Conservation (phyloP, 2,888 invertebrate species). For the Drosophila kokeensis region DNA sequence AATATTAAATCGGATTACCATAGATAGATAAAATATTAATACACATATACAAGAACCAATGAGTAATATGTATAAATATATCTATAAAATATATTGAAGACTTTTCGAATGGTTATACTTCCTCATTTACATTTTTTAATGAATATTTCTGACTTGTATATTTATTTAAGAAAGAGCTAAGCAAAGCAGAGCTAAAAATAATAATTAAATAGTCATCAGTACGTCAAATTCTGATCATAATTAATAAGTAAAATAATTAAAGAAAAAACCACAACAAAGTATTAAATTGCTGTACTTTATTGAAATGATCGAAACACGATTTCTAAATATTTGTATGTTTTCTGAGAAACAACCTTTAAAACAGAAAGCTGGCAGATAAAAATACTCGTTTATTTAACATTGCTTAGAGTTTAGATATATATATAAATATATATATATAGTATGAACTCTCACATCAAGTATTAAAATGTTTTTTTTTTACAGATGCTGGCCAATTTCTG, state of each 20-base stretch:
- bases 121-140: background rate
- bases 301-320: background rate
- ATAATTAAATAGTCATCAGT: background rate
- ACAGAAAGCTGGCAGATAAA: background rate
- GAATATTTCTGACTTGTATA: background rate
- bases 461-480: background rate
- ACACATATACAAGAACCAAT: background rate
- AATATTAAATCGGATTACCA: background rate
- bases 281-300: background rate
- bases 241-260: background rate
- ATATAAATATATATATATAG: background rate
- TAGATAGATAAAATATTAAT: background rate
- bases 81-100: background rate
- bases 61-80: background rate
- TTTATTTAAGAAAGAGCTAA: background rate
- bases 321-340: background rate
- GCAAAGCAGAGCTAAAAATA: background rate
- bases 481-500: conserved; percentile 80
- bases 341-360: background rate
- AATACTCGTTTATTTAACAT: background rate
- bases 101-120: background rate
- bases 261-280: background rate
- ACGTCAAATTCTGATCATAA: background rate
- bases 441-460: background rate
- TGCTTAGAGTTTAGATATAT: background rate